A percentile compares a stretch with the other conserved stretches of the same genome.
These are phyloP conservation scores for Tetragnatha versicolor DNA, from an alignment of 1,140 invertebrate species.

Conservation along the genomic window DNA sequence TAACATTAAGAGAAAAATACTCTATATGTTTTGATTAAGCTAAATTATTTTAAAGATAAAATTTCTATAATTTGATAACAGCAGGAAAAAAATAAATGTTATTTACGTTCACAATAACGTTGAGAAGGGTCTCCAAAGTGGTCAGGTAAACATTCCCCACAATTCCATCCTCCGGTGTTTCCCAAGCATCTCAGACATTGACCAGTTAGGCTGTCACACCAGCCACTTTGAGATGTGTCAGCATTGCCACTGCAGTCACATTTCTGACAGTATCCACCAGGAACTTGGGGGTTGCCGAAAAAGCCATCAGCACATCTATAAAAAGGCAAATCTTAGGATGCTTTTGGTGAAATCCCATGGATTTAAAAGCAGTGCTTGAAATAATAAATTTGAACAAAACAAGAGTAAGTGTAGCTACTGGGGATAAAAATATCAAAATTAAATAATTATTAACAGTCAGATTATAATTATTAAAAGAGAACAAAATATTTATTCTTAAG, in stretches of 20 bases:
- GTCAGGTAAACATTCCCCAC: constrained; percentile 79
- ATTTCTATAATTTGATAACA: not conserved
- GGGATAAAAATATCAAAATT: too few relatives aligned
- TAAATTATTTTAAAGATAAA: not conserved
- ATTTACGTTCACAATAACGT: constrained; percentile 75
- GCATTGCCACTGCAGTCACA: constrained; percentile 80
- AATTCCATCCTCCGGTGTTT: constrained; percentile 84
- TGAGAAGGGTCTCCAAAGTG: constrained; percentile 80
- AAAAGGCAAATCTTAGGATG: too few relatives aligned
- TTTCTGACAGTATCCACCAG: constrained; percentile 76
- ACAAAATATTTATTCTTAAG: too few relatives aligned
- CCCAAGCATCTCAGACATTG: constrained; percentile 84
- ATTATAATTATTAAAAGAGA: too few relatives aligned
- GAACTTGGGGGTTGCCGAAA: constrained; percentile 79
- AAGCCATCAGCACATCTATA: constrained; percentile 84
- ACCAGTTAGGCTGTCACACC: constrained; percentile 71
- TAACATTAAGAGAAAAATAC: not conserved
- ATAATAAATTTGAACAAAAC: too few relatives aligned
- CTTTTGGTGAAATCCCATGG: too few relatives aligned
- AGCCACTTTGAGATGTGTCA: constrained; percentile 65
- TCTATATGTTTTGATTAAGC: not conserved
- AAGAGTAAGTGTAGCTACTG: too few relatives aligned
- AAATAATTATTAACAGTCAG: too few relatives aligned
- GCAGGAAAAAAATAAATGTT: not conserved
- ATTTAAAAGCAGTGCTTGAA: too few relatives aligned